Conservation (phyloP, 2,113 vertebrate genomes). For the Nibea albiflora region DNA sequence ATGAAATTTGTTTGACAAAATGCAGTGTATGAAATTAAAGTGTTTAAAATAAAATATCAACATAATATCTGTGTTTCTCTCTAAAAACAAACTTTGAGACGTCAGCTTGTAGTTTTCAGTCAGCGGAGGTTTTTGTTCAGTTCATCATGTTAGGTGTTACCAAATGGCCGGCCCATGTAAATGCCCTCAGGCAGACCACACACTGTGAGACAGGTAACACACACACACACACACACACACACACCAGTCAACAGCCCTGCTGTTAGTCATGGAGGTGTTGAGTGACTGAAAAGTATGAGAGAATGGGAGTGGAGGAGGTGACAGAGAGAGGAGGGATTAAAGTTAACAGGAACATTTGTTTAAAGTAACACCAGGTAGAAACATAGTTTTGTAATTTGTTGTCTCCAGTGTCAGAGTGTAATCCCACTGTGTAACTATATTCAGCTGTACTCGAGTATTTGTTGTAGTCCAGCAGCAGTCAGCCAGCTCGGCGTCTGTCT, state of each 20-base stretch:
- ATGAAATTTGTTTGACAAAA: slow-evolving; percentile 32
- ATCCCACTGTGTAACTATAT: no score
- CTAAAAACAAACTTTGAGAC: background rate
- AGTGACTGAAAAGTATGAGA: background rate
- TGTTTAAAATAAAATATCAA: slow-evolving; percentile 25
- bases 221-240: background rate
- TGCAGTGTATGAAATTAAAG: slow-evolving; percentile 42
- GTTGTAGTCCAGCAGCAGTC: no score
- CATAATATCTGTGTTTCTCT: background rate
- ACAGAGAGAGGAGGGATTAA: background rate
- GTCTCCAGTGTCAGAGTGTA: no score
- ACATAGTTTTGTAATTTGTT: no score
- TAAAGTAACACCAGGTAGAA: no score
- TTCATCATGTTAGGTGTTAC: slow-evolving; percentile 11
- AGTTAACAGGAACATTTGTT: slow-evolving; percentile 6
- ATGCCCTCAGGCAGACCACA: slow-evolving; percentile 23
- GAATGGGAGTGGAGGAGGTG: background rate
- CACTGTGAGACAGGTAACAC: slow-evolving; percentile 25
- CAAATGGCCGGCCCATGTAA: slow-evolving; percentile 12
- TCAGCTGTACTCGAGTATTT: no score
- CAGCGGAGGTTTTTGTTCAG: background rate
- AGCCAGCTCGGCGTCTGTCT: no score
- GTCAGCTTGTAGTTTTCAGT: background rate
- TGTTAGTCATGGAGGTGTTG: slow-evolving; percentile 23
- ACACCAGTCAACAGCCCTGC: background rate